These are phyloP conservation scores for Ceyx melanurus DNA, from an alignment of 2,113 vertebrate species.

Conservation along the genomic window DNA sequence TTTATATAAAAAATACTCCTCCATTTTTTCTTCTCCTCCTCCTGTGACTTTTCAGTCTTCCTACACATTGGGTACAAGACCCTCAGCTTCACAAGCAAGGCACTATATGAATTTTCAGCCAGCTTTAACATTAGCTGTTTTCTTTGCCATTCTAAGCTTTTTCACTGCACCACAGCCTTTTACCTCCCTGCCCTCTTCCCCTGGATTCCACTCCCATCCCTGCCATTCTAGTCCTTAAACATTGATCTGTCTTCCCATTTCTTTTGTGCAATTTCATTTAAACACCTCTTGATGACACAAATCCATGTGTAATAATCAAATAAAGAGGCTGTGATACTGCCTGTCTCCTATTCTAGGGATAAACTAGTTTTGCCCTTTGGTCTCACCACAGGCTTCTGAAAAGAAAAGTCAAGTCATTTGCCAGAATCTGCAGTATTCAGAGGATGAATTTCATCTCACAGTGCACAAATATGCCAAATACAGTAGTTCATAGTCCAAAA, in stretches of 20 bases:
- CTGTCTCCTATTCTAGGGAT: not conserved
- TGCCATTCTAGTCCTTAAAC: not conserved
- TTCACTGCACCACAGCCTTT: not conserved
- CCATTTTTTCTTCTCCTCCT: not conserved
- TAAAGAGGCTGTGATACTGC: not conserved
- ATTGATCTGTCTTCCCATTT: not conserved
- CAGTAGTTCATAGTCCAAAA: slow-evolving; percentile 54
- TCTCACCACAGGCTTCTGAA: not conserved
- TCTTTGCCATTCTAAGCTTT: not conserved
- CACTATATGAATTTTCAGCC: not conserved
- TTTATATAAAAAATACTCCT: not conserved
- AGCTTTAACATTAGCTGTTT: not conserved
- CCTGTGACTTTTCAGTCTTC: not conserved
- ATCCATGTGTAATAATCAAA: not conserved
- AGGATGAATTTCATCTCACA: not conserved
- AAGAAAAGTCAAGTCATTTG: not conserved
- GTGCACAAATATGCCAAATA: slow-evolving; percentile 43
- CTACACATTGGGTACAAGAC: not conserved
- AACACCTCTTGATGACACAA: not conserved
- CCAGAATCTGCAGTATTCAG: not conserved
- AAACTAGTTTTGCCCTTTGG: not conserved
- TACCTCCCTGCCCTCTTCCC: not conserved
- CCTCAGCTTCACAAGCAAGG: not conserved
- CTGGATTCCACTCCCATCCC: not conserved
- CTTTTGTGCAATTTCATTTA: not conserved